A percentile compares a stretch with the other conserved stretches of the same genome.
Conservation (phyloP, 2,113 vertebrate species). For the Cynopterus brachyotis region DNA sequence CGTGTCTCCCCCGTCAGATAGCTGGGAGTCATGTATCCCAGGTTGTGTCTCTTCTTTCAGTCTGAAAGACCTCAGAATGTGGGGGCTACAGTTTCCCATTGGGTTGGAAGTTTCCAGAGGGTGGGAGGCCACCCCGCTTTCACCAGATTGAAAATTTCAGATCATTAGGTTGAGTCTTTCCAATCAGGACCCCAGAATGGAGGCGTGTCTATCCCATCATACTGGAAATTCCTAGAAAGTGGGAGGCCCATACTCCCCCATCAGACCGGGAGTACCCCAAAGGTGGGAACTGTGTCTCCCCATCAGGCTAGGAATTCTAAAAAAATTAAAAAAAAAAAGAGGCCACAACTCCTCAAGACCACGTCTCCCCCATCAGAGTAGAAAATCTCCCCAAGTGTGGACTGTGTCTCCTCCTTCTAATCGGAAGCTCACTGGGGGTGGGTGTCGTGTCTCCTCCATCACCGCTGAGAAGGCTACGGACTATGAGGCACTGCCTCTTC, state of each 20-base stretch:
- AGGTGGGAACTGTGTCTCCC: conserved; percentile 21
- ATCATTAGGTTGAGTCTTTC: neutral
- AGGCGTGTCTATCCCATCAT: neutral
- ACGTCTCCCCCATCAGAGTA: neutral
- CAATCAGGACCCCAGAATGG: neutral
- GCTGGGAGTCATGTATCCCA: neutral
- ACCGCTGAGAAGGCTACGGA: neutral
- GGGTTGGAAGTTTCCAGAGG: neutral
- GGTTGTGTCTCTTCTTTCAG: neutral
- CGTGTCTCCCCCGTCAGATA: neutral
- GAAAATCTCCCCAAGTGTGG: neutral
- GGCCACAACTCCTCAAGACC: neutral
- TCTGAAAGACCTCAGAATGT: neutral
- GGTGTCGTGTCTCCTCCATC: neutral
- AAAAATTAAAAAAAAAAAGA: neutral
- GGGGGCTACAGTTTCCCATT: neutral
- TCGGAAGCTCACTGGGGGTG: neutral
- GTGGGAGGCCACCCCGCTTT: neutral
- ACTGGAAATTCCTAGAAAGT: conserved; percentile 13
- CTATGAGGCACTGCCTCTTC: neutral
- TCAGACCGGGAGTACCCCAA: conserved; percentile 50
- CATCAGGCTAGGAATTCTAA: conserved; percentile 52
- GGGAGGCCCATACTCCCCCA: conserved; percentile 40
- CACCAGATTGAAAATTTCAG: neutral
- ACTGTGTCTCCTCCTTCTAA: neutral